These are phyloP conservation scores for Caenorhabditis afra DNA, from an alignment of 2,888 invertebrate species.

Conservation along the genomic window DNA sequence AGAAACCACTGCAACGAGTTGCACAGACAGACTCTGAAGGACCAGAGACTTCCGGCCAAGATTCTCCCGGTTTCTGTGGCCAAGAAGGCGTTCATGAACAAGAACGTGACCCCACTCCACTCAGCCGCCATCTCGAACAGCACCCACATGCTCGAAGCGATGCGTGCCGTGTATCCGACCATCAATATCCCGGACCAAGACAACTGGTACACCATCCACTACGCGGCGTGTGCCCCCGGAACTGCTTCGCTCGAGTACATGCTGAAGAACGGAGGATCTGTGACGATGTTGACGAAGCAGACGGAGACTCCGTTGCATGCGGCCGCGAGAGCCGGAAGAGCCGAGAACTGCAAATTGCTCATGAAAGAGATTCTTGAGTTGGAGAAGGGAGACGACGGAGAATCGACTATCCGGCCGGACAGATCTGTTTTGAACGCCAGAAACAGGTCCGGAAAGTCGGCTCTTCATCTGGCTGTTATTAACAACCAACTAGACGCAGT, in stretches of 20 bases:
- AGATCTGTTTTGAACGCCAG: slow-evolving; percentile 68
- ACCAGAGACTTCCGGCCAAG: slow-evolving; percentile 79
- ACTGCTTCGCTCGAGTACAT: slow-evolving; percentile 82
- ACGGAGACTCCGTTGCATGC: slow-evolving; percentile 72
- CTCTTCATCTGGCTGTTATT: slow-evolving; percentile 81
- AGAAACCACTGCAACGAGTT: slow-evolving; percentile 80
- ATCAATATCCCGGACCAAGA: slow-evolving; percentile 82
- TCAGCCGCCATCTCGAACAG: slow-evolving; percentile 84
- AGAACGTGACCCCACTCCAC: slow-evolving; percentile 83
- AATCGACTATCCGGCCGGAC: slow-evolving; percentile 31
- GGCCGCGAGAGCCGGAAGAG: slow-evolving; percentile 71
- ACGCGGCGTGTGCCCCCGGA: slow-evolving; percentile 82
- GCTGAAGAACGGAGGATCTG: slow-evolving; percentile 62
- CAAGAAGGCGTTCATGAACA: slow-evolving; percentile 81
- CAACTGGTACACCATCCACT: slow-evolving; percentile 82
- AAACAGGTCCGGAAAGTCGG: slow-evolving; percentile 77
- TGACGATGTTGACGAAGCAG: slow-evolving; percentile 61
- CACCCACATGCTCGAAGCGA: slow-evolving; percentile 74
- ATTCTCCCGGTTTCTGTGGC: slow-evolving; percentile 81
- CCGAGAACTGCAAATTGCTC: slow-evolving; percentile 52
- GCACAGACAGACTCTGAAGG: slow-evolving; percentile 80
- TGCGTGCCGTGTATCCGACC: slow-evolving; percentile 82
- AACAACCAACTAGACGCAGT: slow-evolving; percentile 44
- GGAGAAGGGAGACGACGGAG: slow-evolving; percentile 60
- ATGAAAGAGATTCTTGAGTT: slow-evolving; percentile 63